Evolutionary conservation across 2,797 vertebrate genomes (phyloP).

Genomic region (Sebastes melanostomus): DNA sequence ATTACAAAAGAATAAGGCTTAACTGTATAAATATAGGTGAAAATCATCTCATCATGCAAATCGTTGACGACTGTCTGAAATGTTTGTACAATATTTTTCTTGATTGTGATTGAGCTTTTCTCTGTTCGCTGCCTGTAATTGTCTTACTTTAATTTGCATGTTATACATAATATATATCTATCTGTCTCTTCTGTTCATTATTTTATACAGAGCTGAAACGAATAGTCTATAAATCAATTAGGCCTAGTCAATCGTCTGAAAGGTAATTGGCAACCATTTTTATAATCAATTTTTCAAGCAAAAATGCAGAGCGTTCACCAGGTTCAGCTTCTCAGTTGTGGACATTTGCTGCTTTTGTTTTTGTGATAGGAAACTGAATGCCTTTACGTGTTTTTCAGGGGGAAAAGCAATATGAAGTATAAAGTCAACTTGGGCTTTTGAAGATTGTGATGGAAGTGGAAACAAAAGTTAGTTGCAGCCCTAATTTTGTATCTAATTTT

Average conservation of each 20-base stretch:
- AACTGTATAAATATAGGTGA: not conserved
- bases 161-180: not conserved
- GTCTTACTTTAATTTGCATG: not conserved
- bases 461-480: not conserved
- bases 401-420: not conserved
- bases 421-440: not conserved
- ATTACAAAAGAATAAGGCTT: not conserved
- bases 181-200: not conserved
- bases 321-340: not conserved
- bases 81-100: not conserved
- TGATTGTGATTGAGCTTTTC: not conserved
- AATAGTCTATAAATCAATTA: not conserved
- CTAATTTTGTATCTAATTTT: not conserved
- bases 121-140: not conserved
- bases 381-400: not conserved
- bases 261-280: not conserved
- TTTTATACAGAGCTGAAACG: not conserved
- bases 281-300: not conserved
- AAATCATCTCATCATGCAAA: not conserved
- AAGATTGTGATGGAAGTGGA: not conserved
- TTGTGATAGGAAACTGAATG: not conserved
- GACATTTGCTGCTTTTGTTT: not conserved
- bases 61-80: not conserved
- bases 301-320: not conserved
- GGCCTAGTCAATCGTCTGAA: not conserved